A percentile compares a stretch with the other conserved stretches of the same genome.
Evolutionary conservation across 2,113 vertebrate species (phyloP).

Genomic region (Rafetus swinhoei): DNA sequence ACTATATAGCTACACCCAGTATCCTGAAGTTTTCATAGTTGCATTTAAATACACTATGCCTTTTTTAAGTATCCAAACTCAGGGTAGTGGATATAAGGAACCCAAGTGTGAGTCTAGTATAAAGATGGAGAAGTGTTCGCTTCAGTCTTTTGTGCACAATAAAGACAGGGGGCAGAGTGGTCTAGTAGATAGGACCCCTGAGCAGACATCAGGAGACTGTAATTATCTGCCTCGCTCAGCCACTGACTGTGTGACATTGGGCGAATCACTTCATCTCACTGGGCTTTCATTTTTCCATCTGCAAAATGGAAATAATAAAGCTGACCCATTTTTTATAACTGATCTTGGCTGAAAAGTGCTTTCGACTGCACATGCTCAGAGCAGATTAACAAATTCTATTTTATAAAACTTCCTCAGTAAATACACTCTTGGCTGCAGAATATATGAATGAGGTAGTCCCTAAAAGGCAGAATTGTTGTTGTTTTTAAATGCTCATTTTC

Average conservation of each 20-base stretch:
- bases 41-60: not conserved
- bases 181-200: not conserved
- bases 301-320: not conserved
- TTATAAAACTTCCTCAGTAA: not conserved
- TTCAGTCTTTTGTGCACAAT: not conserved
- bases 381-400: not conserved
- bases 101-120: not conserved
- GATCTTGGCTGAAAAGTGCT: not conserved
- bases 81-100: not conserved
- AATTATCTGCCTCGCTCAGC: not conserved
- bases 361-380: not conserved
- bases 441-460: not conserved
- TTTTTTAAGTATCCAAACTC: not conserved
- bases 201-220: rapidly evolving
- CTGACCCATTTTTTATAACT: not conserved
- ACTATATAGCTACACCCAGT: not conserved
- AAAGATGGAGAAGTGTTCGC: not conserved
- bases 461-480: not conserved
- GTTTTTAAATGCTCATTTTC: not conserved
- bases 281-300: not conserved
- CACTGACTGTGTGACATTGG: not conserved
- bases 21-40: not conserved
- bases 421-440: not conserved
- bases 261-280: not conserved
- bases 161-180: not conserved